These are phyloP conservation scores for Neomonachus schauinslandi DNA, from an alignment of 2,113 vertebrate species.

Conservation along the genomic window DNA sequence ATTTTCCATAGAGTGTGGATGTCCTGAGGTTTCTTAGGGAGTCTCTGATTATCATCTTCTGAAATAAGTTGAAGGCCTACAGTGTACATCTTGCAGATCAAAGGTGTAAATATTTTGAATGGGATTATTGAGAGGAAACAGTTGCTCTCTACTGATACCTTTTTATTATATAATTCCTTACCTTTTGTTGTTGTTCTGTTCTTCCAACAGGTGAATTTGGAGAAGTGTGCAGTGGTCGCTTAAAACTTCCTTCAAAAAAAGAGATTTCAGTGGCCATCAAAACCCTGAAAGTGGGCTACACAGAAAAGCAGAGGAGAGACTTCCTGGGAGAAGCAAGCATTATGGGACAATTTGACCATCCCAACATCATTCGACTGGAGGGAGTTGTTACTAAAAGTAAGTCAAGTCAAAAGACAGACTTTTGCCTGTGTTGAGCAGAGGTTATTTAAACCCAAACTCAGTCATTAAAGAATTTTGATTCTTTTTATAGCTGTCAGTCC, in stretches of 20 bases:
- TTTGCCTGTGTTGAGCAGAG: not conserved
- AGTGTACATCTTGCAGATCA: not conserved
- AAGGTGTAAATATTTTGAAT: not conserved
- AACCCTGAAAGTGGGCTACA: constrained; percentile 97
- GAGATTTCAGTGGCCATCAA: constrained; percentile 99
- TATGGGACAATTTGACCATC: constrained; percentile 99
- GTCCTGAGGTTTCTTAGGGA: not conserved
- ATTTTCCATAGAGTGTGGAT: not conserved
- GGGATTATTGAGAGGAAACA: not conserved
- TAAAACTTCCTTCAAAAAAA: constrained; percentile 97
- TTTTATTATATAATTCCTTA: not conserved
- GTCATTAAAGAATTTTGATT: not conserved
- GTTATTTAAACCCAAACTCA: not conserved
- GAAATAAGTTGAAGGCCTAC: not conserved
- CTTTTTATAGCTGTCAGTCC: not conserved
- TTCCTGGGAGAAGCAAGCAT: constrained; percentile 98
- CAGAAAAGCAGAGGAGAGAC: constrained; percentile 97
- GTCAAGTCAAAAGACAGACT: constrained; percentile 83
- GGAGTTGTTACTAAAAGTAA: constrained; percentile 99
- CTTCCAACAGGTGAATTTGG: constrained; percentile 94
- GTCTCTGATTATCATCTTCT: not conserved
- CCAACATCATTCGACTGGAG: constrained; percentile 97
- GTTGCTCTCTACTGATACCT: not conserved
- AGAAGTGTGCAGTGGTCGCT: constrained; percentile 97
- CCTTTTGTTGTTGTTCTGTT: not conserved